Base-by-base conservation (phyloP, 37 sponge, comb jelly and placozoan genomes). In the Oscarella lobularis region DNA sequence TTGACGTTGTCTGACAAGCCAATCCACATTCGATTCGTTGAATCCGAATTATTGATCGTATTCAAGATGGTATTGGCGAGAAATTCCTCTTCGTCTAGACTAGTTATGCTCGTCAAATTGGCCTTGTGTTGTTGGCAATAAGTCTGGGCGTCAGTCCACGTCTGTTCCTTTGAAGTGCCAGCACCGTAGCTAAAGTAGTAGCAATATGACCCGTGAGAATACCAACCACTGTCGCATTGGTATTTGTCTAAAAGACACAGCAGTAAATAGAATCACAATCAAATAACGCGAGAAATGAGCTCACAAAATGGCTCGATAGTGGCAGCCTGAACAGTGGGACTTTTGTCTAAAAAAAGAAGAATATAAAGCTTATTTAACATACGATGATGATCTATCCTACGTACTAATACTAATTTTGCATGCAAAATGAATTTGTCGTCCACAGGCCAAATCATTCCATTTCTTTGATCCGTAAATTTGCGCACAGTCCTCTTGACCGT, bases 381-480 rank as follows among this genome's bases (percentile, higher is more conserved):
- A n/a, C n/a, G n/a, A n/a, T n/a, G n/a, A n/a, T n/a, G n/a, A n/a
- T n/a, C n/a, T n/a, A n/a, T n/a, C n/a, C n/a, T n/a, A n/a, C n/a
- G n/a, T n/a, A 48, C 60, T 20, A 27, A 48, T 48, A 27, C 14
- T 9, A 48, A 48, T 48, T 20, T 48, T 48, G 60, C 60, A 48
- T 27, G 60, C 60, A 48, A 48, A 48, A 48, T 48, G 60, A 27
- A 9, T 9, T 48, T 27, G 9, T 4, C 4, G 29, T 4, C 35
- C 6, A 68, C 71, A 68, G 4, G 71, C 6, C 35, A 29, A 20
- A 68, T 68, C 71, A 14, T 68, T 68, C 71, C 71, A 68, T 35
- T 48, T 48, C 20, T 20, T 20, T 27, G 14, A 27, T 20, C 9
- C 20, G 60, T 48, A 48, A 5, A 68, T 14, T 14, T 68, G 35